Evolutionary conservation across 2,113 vertebrate genomes (phyloP), one percentile per base, ranked within the genome.

Genomic region (Columbina picui): DNA sequence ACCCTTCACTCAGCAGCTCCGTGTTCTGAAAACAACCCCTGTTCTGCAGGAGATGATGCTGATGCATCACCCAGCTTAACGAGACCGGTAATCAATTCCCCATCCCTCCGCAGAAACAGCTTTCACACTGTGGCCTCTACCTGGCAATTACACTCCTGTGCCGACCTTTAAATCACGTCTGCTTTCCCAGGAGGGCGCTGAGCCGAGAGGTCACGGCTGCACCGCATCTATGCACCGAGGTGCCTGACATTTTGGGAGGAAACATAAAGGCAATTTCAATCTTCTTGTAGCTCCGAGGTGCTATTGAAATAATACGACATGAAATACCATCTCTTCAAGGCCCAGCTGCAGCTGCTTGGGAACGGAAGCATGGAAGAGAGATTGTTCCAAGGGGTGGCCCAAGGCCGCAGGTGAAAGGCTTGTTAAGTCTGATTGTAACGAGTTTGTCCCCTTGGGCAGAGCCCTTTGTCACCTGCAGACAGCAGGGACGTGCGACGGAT

Each of bases 11-110:
- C 29, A 38, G 70, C 67, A 75, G 41, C 52, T 65, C 17, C 0
- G 0, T 19, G 5, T 39, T 41, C 7, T 30, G 34, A n/a, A 16
- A 41, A 53, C 17, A 41, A 16, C 6, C 38, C 34, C 25, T 0
- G 1, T 15, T 34, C 71, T 79, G 38, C 71, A 39, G 80, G 84
- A 90, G 47, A 14, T 0, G 3, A 25, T 27, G 79, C 47, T 76
- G 80, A 67, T 3, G 6, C 9, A 22, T 32, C n/a, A 30, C 32
- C 52, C 36, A 50, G 38, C 49, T 82, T 45, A 60, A 9, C 10
- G 56, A 82, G 45, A 29, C 25, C 0, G 0, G 27, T 29, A 38
- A 68, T 71, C 45, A 38, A 65, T 84, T 59, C 34, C 55, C 25
- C 60, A 39, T 14, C 17, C 18, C 14, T 9, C 39, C 18, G 20